phyloP scores from a whole-genome alignment of 2,888 invertebrate genomes.

The Thelaira solivaga region DNA sequence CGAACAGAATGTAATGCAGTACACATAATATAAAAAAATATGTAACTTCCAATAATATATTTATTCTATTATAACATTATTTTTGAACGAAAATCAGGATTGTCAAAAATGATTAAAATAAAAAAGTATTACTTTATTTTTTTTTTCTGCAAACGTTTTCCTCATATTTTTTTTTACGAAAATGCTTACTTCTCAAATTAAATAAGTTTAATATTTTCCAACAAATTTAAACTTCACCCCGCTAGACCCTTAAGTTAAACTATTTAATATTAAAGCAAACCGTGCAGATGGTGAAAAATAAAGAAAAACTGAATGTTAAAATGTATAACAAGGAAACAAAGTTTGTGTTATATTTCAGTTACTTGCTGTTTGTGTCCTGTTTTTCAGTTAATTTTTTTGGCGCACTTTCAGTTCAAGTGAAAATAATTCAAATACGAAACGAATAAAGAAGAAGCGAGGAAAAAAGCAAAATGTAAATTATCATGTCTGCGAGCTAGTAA shows the following conservation, averaged over 20 bases:
- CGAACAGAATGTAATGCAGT: too few relatives aligned
- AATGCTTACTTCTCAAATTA: too few relatives aligned
- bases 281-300: background rate
- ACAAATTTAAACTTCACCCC: constrained; percentile 24
- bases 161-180: too few relatives aligned
- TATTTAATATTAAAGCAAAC: constrained; percentile 26
- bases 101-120: too few relatives aligned
- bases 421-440: constrained; percentile 32
- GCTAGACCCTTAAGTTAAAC: constrained; percentile 37
- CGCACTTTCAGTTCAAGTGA: constrained; percentile 50
- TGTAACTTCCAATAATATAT: too few relatives aligned
- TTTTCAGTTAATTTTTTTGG: constrained; percentile 41
- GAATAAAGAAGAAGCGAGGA: constrained; percentile 16
- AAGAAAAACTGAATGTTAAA: constrained; percentile 29
- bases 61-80: too few relatives aligned
- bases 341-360: constrained; percentile 49
- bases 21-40: too few relatives aligned
- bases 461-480: constrained; percentile 11
- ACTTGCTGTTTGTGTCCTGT: constrained; percentile 42
- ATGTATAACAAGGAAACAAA: constrained; percentile 41
- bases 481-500: constrained; percentile 46
- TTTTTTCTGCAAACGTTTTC: too few relatives aligned
- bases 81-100: too few relatives aligned
- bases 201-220: background rate
- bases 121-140: too few relatives aligned